These are phyloP conservation scores for Apostichopus parvimensis DNA, from an alignment of 35 echinoderm and acorn worm genomes.

Conservation along the genomic window DNA sequence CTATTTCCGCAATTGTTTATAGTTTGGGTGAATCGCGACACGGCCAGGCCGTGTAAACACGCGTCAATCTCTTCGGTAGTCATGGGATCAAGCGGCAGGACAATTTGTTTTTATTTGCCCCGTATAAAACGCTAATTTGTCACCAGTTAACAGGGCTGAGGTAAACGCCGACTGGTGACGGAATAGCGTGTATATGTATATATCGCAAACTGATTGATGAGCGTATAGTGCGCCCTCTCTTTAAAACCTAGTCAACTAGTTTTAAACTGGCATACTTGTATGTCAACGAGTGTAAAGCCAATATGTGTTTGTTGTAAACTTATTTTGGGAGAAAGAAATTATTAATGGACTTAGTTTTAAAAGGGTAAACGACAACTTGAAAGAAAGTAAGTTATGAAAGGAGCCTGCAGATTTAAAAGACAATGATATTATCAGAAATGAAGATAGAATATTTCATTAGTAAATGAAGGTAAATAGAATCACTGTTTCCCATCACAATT, in stretches of 20 bases:
- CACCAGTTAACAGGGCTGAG: conserved; percentile 38
- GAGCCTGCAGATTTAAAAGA: too few species aligned
- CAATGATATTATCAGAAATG: too few species aligned
- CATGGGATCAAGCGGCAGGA: conserved; percentile 21
- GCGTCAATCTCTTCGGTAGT: conserved; percentile 32
- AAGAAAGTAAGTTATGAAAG: too few species aligned
- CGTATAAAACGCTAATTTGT: conserved; percentile 48
- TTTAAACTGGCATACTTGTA: too few species aligned
- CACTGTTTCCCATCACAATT: too few species aligned
- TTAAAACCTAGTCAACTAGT: neutral
- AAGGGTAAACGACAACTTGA: too few species aligned
- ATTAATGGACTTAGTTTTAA: too few species aligned
- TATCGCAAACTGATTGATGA: neutral
- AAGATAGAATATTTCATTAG: too few species aligned
- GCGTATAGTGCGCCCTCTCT: conserved; percentile 18
- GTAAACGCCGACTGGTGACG: conserved; percentile 27
- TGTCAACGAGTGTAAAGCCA: too few species aligned
- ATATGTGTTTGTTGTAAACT: too few species aligned
- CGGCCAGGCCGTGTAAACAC: conserved; percentile 46
- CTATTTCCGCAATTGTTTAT: conserved; percentile 51
- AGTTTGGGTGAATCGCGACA: conserved; percentile 44
- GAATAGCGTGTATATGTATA: neutral
- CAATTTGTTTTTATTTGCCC: conserved; percentile 53
- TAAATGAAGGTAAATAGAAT: too few species aligned
- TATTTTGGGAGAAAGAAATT: too few species aligned